Evolutionary conservation across 2,113 vertebrate genomes (phyloP).

Genomic region (Sterrhoptilus dennistouni): DNA sequence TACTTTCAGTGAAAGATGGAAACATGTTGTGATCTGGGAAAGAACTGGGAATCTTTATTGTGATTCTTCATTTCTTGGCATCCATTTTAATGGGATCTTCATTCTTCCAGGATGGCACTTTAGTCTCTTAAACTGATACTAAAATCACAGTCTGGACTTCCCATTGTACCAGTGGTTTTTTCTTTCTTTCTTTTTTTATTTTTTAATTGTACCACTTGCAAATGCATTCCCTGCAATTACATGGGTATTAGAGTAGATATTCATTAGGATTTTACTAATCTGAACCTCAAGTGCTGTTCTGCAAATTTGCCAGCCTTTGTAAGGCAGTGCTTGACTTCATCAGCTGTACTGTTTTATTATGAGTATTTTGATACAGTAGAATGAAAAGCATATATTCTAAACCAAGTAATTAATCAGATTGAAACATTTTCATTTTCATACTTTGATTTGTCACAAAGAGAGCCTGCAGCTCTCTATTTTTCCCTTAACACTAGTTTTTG

Average conservation of each 20-base stretch:
- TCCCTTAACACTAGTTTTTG: not conserved
- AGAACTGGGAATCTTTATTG: not conserved
- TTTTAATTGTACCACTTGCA: not conserved
- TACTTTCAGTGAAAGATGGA: not conserved
- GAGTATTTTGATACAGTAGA: conserved; percentile 33
- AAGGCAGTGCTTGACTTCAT: conserved; percentile 49
- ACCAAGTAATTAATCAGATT: conserved; percentile 37
- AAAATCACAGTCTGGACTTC: not conserved
- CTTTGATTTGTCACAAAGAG: not conserved
- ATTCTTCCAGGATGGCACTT: not conserved
- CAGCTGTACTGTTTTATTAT: conserved; percentile 16
- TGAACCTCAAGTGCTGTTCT: conserved; percentile 61
- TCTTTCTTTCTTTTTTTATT: too few relatives aligned
- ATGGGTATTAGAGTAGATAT: conserved; percentile 53
- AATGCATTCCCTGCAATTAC: conserved; percentile 38
- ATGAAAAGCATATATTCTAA: conserved; percentile 10
- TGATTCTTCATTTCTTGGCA: not conserved
- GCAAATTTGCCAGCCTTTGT: conserved; percentile 52
- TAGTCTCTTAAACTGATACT: not conserved
- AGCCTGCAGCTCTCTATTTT: not conserved
- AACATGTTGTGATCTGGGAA: not conserved
- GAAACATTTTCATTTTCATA: not conserved
- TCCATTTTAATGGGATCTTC: not conserved
- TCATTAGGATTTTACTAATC: conserved; percentile 61
- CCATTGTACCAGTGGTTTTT: not conserved